phyloP scores from a whole-genome alignment of 2,797 vertebrate genomes.

The Erpetoichthys calabaricus region DNA sequence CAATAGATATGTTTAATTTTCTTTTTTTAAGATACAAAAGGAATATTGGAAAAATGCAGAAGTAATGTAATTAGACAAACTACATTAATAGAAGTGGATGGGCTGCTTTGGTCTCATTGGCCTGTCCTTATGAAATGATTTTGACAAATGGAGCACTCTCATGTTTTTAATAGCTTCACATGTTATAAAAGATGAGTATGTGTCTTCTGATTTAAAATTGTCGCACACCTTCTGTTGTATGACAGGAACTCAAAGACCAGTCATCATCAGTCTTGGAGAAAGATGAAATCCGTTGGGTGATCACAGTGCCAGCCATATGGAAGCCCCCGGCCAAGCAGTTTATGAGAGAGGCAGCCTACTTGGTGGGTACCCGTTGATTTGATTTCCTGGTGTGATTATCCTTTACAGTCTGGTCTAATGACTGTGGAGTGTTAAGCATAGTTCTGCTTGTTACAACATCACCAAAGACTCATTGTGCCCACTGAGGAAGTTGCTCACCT shows the following conservation, averaged over 20 bases:
- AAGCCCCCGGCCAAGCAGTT: conserved; percentile 93
- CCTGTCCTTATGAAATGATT: too few relatives aligned
- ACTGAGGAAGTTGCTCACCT: too few relatives aligned
- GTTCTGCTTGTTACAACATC: neutral
- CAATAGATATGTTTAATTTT: too few relatives aligned
- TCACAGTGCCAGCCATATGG: conserved; percentile 93
- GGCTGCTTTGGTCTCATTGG: too few relatives aligned
- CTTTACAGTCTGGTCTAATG: neutral
- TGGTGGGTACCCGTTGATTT: conserved; percentile 42
- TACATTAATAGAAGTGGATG: too few relatives aligned
- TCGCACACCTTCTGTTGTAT: conserved; percentile 9
- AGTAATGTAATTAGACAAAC: too few relatives aligned
- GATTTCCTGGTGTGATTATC: neutral
- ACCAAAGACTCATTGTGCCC: neutral
- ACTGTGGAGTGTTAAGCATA: neutral
- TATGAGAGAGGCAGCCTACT: conserved; percentile 86
- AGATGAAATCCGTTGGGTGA: conserved; percentile 74
- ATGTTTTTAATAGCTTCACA: too few relatives aligned
- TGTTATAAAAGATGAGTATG: too few relatives aligned
- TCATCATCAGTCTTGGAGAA: conserved; percentile 51
- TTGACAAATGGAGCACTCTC: too few relatives aligned
- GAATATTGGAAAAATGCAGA: too few relatives aligned
- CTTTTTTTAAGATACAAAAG: too few relatives aligned
- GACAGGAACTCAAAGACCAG: conserved; percentile 78
- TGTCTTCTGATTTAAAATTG: too few relatives aligned